These are phyloP conservation scores for Xenopus petersii DNA, from an alignment of 2,797 vertebrate species.

Conservation along the genomic window DNA sequence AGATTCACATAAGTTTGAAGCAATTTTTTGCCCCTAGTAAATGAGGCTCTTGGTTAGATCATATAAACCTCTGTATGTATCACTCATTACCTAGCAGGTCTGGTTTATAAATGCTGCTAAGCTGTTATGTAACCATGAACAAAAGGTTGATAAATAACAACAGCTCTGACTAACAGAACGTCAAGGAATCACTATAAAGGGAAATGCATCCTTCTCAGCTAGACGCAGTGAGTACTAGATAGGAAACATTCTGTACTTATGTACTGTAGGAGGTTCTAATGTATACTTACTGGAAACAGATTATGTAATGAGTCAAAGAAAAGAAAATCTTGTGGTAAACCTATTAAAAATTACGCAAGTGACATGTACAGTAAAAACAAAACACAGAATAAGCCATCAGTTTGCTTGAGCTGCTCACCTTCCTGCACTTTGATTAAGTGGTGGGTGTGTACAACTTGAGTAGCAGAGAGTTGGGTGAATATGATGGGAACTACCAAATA, in stretches of 20 bases:
- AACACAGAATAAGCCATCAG: neutral
- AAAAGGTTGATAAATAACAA: too few species aligned
- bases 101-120: too few species aligned
- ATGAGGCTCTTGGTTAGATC: too few species aligned
- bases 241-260: constrained; percentile 5
- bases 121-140: too few species aligned
- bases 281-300: constrained; percentile 28
- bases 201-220: neutral
- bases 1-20: too few species aligned
- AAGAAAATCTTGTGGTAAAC: constrained; percentile 4
- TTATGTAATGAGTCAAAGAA: constrained; percentile 9
- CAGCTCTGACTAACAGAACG: too few species aligned
- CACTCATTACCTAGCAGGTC: too few species aligned
- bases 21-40: too few species aligned
- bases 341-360: constrained; percentile 6
- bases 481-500: too few species aligned
- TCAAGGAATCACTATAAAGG: neutral
- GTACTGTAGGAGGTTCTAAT: constrained; percentile 11
- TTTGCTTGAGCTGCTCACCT: neutral
- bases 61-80: too few species aligned
- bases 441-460: too few species aligned
- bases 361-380: neutral
- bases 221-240: neutral
- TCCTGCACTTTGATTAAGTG: neutral
- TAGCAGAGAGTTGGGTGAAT: too few species aligned